Conservation (phyloP, 2,113 vertebrate genomes). For the Kryptolebias marmoratus region DNA sequence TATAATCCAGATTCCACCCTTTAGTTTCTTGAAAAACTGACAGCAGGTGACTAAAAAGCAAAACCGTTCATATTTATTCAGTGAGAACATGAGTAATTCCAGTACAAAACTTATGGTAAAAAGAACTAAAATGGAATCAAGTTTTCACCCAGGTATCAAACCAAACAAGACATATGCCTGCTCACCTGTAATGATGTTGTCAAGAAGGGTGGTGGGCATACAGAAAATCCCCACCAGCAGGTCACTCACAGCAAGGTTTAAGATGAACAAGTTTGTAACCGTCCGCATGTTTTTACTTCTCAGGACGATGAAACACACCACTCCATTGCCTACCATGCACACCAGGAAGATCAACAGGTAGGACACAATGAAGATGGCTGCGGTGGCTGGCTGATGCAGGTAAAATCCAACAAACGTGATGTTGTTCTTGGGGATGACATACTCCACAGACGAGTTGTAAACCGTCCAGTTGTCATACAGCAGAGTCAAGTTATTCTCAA, state of each 20-base stretch:
- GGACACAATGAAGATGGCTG: conserved; percentile 88
- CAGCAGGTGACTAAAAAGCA: no score
- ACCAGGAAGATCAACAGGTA: conserved; percentile 94
- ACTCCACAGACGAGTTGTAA: conserved; percentile 61
- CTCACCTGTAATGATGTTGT: conserved; percentile 94
- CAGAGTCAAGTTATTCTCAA: conserved; percentile 74
- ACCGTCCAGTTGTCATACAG: conserved; percentile 72
- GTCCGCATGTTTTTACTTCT: conserved; percentile 88
- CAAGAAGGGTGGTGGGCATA: conserved; percentile 94
- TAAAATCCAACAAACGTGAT: conserved; percentile 91
- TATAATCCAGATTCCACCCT: no score
- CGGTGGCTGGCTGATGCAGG: conserved; percentile 86
- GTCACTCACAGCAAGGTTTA: conserved; percentile 93
- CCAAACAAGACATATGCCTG: not conserved
- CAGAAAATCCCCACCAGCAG: conserved; percentile 96
- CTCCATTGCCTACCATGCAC: conserved; percentile 91
- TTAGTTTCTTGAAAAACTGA: no score
- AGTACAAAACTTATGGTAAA: no score
- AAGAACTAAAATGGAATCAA: no score
- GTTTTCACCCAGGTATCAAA: not conserved
- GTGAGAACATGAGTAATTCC: no score
- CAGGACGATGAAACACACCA: conserved; percentile 89
- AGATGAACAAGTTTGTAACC: conserved; percentile 92
- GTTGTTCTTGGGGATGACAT: conserved; percentile 69
- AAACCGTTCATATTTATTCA: no score